Evolutionary conservation across 2,888 invertebrate species (phyloP), one percentile per base, ranked within the genome.

Genomic region (Elegia similella): DNA sequence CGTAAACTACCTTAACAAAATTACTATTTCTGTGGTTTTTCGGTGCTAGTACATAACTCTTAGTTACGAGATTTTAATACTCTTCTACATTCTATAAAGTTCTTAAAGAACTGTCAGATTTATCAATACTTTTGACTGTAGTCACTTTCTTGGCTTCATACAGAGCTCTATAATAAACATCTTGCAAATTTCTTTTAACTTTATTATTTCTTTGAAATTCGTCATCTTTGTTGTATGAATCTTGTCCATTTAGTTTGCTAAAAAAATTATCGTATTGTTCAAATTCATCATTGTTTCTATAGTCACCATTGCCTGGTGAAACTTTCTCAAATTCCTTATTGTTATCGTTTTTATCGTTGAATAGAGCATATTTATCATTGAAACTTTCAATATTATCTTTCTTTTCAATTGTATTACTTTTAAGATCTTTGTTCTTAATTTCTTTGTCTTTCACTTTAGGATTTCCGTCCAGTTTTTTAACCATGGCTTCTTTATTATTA

Each of bases 81-180:
- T n/a, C n/a, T n/a, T n/a, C n/a, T n/a, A n/a, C 5, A 23, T 23
- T 23, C 5, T 23, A 23, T 23, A 23, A 5, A 23, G 23, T 23
- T 23, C 23, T 2, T 23, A 23, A 5, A 5, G 23, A 23, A 23
- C 23, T 23, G 5, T 23, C 23, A 5, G 23, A 5, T 52, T 59
- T 66, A 7, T 61, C 55, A 7, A 42, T 8, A 47, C 16, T 56
- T 55, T 72, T 70, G 0, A 52, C 38, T 0, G 76, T 72, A 0
- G 78, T 65, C 12, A 52, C 46, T 34, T 78, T 78, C 15, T 76
- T 80, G 0, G 79, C 73, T 5, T 78, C 80, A 1, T 64, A 67
- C 0, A 82, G 7, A 0, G 82, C 80, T 60, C 72, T 76, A 38
- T 73, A 80, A 47, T 82, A 82, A 0, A 83, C 72, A 58, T 84